Base-by-base conservation (phyloP, 2,888 invertebrate genomes). In the Pandemis corylana region DNA sequence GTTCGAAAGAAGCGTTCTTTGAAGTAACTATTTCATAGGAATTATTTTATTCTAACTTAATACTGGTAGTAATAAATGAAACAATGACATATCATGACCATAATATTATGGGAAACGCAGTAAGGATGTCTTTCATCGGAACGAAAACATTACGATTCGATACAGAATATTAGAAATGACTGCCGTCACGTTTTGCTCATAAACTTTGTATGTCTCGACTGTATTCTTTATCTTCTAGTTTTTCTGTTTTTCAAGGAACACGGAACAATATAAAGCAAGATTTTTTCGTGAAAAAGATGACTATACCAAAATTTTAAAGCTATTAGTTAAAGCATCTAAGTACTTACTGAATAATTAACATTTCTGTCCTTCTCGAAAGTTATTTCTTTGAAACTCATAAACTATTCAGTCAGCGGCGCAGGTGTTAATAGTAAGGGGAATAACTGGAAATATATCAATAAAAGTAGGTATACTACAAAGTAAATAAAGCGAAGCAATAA, bases 381-480 rank as follows among this genome's bases (percentile, higher is more conserved):
- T 64, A 41, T 46, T 68, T 73, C 1, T 64, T 46, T 53, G 28
- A 72, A 68, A 68, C 72, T 67, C 56, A 41, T 73, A 68, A 64
- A 73, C 68, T 59, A 53, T 64, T 51, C 44, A 68, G 20, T 64
- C 61, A n/a, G 42, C 51, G 63, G 63, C 72, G 28, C 63, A 73
- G 72, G 68, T 68, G 72, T 63, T 56, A 10, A 13, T 20, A 68
- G 66, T 46, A 46, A 9, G 13, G 20, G 46, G 44, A 65, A 46
- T 36, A n/a, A 13, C 36, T 36, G 53, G 12, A 69, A 73, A 64
- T 20, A 49, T 41, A 15, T 46, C 28, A 28, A 68, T 59, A 36
- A 36, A 56, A 59, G 20, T 20, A 20, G 20, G 20, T n/a, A n/a
- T n/a, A n/a, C n/a, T n/a, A n/a, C n/a, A n/a, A n/a, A n/a, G 49